Conservation (phyloP, 2,113 vertebrate species). For the Oriolus oriolus region DNA sequence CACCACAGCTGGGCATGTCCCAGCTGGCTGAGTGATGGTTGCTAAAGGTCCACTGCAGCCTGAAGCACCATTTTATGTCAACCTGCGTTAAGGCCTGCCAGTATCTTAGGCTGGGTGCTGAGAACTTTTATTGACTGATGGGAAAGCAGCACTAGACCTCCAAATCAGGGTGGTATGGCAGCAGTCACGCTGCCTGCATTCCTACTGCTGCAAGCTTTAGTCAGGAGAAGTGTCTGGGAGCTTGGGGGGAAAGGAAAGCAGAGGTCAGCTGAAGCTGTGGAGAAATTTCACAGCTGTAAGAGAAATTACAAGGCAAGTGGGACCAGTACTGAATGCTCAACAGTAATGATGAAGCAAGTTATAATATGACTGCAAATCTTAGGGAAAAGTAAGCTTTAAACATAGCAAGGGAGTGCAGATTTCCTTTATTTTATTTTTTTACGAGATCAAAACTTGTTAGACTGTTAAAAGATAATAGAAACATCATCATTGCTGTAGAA, state of each 20-base stretch:
- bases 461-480: neutral
- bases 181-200: neutral
- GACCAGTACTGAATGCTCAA: neutral
- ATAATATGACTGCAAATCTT: neutral
- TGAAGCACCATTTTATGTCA: neutral
- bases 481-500: neutral
- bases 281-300: neutral
- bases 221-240: neutral
- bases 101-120: neutral
- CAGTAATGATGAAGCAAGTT: neutral
- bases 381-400: neutral
- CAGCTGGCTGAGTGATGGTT: neutral
- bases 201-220: neutral
- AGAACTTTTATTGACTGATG: neutral
- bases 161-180: rapidly evolving
- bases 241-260: neutral
- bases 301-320: neutral
- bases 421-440: neutral
- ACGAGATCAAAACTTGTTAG: neutral
- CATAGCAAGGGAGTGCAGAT: neutral
- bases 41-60: neutral
- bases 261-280: neutral
- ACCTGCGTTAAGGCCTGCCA: neutral
- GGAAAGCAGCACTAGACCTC: neutral
- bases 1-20: rapidly evolving